These are phyloP conservation scores for Tenualosa ilisha DNA, from an alignment of 2,797 vertebrate genomes.

Conservation along the genomic window DNA sequence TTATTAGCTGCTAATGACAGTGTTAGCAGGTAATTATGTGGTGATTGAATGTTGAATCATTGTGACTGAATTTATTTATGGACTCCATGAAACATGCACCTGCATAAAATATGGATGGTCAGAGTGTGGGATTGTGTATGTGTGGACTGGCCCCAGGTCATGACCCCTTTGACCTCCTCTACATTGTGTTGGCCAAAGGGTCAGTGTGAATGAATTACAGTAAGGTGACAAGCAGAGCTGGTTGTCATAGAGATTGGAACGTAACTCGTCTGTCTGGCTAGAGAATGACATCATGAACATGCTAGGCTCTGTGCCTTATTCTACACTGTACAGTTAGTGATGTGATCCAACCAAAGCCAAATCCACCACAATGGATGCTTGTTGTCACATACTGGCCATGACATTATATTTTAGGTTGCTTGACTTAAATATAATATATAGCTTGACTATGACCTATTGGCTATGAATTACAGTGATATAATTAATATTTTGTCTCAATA, in stretches of 20 bases:
- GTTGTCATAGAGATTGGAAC: conserved; percentile 31
- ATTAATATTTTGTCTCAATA: background rate
- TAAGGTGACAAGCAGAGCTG: conserved; percentile 52
- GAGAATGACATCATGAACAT: conserved; percentile 59
- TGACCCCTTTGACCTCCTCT: conserved; percentile 51
- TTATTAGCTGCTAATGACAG: background rate
- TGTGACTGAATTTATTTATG: background rate
- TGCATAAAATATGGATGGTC: background rate
- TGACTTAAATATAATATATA: background rate
- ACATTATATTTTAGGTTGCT: background rate
- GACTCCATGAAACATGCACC: background rate
- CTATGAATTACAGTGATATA: background rate
- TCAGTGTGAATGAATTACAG: conserved; percentile 63
- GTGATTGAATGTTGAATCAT: background rate
- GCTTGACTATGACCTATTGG: background rate
- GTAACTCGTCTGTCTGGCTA: conserved; percentile 54
- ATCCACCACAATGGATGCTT: background rate
- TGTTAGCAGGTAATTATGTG: background rate
- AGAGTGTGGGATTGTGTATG: background rate
- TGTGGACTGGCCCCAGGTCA: conserved; percentile 46
- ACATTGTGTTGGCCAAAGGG: conserved; percentile 60
- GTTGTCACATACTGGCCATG: background rate
- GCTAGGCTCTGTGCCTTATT: conserved; percentile 29
- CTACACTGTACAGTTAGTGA: conserved; percentile 33
- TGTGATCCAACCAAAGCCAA: background rate